phyloP scores from a whole-genome alignment of 2,113 vertebrate genomes.

The Trematomus loennbergii region DNA sequence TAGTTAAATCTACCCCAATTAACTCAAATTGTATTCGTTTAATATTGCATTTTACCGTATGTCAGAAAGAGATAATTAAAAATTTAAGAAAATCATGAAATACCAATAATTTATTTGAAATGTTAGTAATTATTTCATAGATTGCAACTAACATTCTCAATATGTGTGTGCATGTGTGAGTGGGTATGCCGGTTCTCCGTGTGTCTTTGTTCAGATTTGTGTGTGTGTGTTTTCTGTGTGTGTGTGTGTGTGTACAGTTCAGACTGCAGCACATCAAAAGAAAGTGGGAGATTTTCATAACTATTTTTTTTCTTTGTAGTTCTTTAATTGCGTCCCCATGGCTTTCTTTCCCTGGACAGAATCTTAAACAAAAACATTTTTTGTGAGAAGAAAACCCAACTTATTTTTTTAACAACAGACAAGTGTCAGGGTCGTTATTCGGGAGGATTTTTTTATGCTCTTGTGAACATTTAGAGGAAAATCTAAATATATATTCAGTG shows the following conservation, averaged over 20 bases:
- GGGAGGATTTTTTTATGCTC: conserved; percentile 42
- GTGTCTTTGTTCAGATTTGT: conserved; percentile 63
- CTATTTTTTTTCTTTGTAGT: conserved; percentile 87
- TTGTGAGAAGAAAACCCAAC: conserved; percentile 69
- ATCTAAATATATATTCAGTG: conserved; percentile 57
- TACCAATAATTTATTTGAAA: conserved; percentile 43
- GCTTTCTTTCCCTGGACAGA: conserved; percentile 85
- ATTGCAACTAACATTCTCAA: conserved; percentile 20
- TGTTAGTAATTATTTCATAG: conserved; percentile 49
- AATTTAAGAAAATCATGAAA: conserved; percentile 3
- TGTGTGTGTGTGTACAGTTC: conserved; percentile 69
- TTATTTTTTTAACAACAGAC: conserved; percentile 72
- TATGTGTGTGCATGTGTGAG: conserved; percentile 35
- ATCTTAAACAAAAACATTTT: conserved; percentile 86
- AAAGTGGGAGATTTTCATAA: conserved; percentile 85
- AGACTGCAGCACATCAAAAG: conserved; percentile 85
- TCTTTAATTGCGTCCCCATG: conserved; percentile 88
- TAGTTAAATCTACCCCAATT: conserved; percentile 8
- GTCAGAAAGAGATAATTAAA: conserved; percentile 24
- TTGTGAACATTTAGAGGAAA: conserved; percentile 41
- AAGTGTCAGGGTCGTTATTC: conserved; percentile 75
- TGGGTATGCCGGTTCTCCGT: conserved; percentile 21
- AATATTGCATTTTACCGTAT: conserved; percentile 28
- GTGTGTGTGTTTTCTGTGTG: conserved; percentile 33
- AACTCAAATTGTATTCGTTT: conserved; percentile 31